Base-by-base conservation (phyloP, 2,888 invertebrate genomes). In the Ophioninae sp. region DNA sequence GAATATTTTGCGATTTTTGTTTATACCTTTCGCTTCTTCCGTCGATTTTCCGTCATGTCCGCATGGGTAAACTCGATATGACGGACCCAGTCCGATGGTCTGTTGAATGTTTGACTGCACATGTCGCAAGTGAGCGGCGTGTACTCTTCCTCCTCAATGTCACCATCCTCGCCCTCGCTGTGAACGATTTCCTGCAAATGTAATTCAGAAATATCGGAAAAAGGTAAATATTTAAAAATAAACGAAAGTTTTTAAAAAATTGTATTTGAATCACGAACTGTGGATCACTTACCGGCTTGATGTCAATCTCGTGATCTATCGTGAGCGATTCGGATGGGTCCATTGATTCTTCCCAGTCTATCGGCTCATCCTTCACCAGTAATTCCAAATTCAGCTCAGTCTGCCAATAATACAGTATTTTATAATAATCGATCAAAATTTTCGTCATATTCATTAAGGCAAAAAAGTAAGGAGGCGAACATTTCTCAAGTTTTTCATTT, bases 81-180 rank as follows among this genome's bases (percentile, higher is more conserved):
- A 50, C 96, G 95, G 85, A 97, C 97, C 96, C 97, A 96, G 83
- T 96, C 96, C 20, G 96, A 96, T 80, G 97, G 97, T 89, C 96
- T 94, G 77, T 96, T 96, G 93, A 97, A 97, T 86, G 96, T 96
- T 93, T 96, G 96, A 89, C 96, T 96, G 92, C 97, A 97, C 90
- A 97, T 94, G 93, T 97, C 97, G 93, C 97, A 97, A 13, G 96
- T 95, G 87, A 97, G 93, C 64, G 97, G 96, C 37, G 96, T 96
- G 92, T 96, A 97, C 92, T 94, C 90, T 81, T 93, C 93, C 83
- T 95, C 94, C 81, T 95, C 95, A 81, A 94, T 91, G 17, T 92
- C 92, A 8, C 92, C 93, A 8, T 94, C 94, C 84, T 93, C 93
- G 81, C 93, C 93, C n/a, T 92, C 93, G 81, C 93, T 92, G 68